phyloP scores from a whole-genome alignment of 2,888 invertebrate genomes.

The Petrophora chlorosata region DNA sequence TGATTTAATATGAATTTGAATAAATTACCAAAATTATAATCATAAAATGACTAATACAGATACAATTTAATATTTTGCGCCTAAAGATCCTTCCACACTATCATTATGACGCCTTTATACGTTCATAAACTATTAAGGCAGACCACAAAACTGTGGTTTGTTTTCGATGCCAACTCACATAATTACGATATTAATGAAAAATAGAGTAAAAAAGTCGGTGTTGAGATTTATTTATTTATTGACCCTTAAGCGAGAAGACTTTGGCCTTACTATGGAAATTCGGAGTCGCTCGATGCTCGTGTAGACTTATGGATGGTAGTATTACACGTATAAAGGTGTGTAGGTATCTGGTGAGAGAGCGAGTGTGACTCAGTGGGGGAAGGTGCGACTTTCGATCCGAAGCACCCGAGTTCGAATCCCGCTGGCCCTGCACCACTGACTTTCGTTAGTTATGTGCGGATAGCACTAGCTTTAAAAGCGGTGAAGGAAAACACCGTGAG shows the following conservation, averaged over 20 bases:
- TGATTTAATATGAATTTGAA: conserved; percentile 27
- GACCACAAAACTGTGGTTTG: conserved; percentile 75
- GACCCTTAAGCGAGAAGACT: conserved; percentile 53
- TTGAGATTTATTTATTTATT: conserved; percentile 79
- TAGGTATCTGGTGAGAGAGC: too few relatives aligned
- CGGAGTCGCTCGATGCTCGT: conserved; percentile 45
- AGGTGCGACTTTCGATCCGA: too few relatives aligned
- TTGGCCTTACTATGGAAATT: conserved; percentile 47
- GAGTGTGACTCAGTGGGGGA: too few relatives aligned
- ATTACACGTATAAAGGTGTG: too few relatives aligned
- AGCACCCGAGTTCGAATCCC: too few relatives aligned
- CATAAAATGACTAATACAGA: conserved; percentile 47
- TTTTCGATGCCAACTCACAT: conserved; percentile 75
- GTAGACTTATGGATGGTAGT: too few relatives aligned
- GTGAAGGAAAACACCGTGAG: too few relatives aligned
- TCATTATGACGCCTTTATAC: conserved; percentile 80
- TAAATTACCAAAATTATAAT: conserved; percentile 39
- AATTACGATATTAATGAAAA: conserved; percentile 73
- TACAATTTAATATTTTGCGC: conserved; percentile 39
- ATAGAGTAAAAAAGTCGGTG: conserved; percentile 69
- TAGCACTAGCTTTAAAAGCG: too few relatives aligned
- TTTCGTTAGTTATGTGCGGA: too few relatives aligned
- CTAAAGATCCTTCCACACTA: conserved; percentile 51
- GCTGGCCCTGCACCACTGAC: too few relatives aligned
- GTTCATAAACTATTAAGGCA: conserved; percentile 72